These are phyloP conservation scores for Campoletis raptor DNA, from an alignment of 2,888 invertebrate species.

Conservation along the genomic window DNA sequence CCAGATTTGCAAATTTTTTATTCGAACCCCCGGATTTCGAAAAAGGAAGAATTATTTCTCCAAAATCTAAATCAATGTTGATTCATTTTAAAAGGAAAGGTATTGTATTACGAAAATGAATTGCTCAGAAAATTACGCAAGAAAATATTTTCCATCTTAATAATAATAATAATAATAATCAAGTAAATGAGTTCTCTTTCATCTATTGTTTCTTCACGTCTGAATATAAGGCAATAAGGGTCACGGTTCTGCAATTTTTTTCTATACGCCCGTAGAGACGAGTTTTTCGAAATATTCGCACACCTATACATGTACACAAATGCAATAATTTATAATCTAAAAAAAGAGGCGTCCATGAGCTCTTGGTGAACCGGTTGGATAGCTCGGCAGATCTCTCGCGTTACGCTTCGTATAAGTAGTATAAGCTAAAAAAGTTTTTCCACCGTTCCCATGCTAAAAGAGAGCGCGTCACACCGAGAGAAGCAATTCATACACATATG, in stretches of 20 bases:
- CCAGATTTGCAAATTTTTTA: background rate
- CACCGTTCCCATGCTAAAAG: conserved; percentile 23
- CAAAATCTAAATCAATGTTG: background rate
- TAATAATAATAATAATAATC: background rate
- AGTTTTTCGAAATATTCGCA: background rate
- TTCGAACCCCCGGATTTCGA: background rate
- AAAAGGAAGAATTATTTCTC: background rate
- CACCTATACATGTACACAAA: background rate
- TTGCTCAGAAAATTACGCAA: background rate
- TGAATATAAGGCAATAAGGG: conserved; percentile 1
- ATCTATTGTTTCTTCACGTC: background rate
- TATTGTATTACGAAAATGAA: background rate
- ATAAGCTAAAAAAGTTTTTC: conserved; percentile 50
- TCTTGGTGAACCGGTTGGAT: conserved; percentile 64
- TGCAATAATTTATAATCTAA: conserved; percentile 24
- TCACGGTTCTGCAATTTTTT: conserved; percentile 5
- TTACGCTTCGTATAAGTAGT: conserved; percentile 31
- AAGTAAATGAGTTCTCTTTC: background rate
- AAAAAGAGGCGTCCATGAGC: conserved; percentile 37
- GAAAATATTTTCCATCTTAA: background rate
- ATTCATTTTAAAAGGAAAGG: background rate
- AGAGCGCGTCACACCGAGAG: conserved; percentile 1
- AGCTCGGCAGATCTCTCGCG: conserved; percentile 43
- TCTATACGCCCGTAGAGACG: background rate
- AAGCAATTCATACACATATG: background rate